Conservation (phyloP, 2,888 invertebrate genomes). For the Nephrotoma appendiculata region DNA sequence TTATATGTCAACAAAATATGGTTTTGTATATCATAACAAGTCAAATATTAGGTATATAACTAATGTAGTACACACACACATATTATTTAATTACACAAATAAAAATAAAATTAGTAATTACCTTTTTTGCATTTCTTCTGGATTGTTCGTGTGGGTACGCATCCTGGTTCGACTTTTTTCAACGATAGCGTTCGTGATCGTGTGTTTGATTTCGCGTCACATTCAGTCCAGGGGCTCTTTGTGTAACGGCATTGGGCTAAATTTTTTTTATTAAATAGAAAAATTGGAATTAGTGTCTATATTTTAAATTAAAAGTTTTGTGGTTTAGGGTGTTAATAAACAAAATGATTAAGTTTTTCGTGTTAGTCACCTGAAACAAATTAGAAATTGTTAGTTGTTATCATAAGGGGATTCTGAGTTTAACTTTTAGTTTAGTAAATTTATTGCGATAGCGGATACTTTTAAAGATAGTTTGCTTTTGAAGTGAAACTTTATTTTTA, state of each 20-base stretch:
- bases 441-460: too few species aligned
- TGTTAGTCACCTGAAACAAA: background rate
- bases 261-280: background rate
- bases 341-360: background rate
- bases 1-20: background rate
- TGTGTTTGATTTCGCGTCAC: slow-evolving; percentile 70
- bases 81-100: background rate
- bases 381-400: too few species aligned
- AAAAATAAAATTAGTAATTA: slow-evolving; percentile 24
- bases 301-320: background rate
- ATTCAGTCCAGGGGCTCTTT: slow-evolving; percentile 79
- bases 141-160: slow-evolving; percentile 71
- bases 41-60: background rate
- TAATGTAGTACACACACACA: background rate
- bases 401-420: too few species aligned
- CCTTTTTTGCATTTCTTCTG: slow-evolving; percentile 90
- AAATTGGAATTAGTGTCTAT: background rate
- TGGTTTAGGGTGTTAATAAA: background rate
- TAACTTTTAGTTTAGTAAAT: too few species aligned
- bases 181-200: slow-evolving; percentile 68
- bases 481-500: too few species aligned
- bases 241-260: slow-evolving; percentile 67
- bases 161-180: slow-evolving; percentile 71
- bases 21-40: background rate
- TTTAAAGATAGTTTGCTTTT: too few species aligned